Percentiles rank a stretch among this genome's conserved stretches.
phyloP scores from a whole-genome alignment of 2,113 vertebrate genomes.

The Phalacrocorax pelagicus region DNA sequence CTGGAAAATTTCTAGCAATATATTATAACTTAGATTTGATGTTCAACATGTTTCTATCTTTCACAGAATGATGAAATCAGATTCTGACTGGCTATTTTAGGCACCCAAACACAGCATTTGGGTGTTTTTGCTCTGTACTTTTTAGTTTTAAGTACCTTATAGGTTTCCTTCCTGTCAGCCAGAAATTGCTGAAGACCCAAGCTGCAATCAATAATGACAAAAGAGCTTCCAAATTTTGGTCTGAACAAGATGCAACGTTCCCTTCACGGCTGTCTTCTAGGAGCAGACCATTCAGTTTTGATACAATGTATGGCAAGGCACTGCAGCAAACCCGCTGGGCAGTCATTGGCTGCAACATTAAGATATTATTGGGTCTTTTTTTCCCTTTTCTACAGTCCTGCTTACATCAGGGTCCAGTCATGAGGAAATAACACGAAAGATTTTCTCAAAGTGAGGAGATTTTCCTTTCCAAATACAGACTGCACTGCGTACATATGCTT shows the following conservation, averaged over 20 bases:
- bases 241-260: not conserved
- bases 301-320: accelerated
- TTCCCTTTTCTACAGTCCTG: not conserved
- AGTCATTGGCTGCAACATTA: not conserved
- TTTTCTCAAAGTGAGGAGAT: not conserved
- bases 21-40: not conserved
- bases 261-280: not conserved
- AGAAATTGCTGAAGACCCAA: not conserved
- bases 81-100: not conserved
- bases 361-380: not conserved
- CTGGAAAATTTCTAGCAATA: not conserved
- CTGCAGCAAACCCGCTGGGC: not conserved
- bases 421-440: not conserved
- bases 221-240: not conserved
- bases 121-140: not conserved
- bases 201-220: not conserved
- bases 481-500: not conserved
- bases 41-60: accelerated
- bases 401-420: not conserved
- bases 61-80: not conserved
- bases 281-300: not conserved
- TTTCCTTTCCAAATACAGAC: not conserved
- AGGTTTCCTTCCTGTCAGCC: not conserved
- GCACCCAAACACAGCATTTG: not conserved
- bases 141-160: not conserved